These are phyloP conservation scores for Tiliqua scincoides DNA, from an alignment of 2,113 vertebrate genomes.

Conservation along the genomic window DNA sequence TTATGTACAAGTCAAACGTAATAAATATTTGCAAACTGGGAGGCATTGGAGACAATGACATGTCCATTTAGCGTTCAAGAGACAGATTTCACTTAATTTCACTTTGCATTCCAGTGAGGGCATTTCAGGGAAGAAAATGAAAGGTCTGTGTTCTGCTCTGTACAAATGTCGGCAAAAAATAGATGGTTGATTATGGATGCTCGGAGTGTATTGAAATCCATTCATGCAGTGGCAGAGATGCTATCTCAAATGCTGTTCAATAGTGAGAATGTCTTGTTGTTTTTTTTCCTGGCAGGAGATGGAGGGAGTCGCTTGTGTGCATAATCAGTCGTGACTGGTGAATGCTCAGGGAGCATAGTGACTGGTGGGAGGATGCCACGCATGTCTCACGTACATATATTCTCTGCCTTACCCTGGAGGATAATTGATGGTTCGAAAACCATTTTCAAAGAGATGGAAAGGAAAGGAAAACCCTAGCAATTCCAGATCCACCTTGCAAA, in stretches of 20 bases:
- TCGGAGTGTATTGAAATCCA: slow-evolving; percentile 22
- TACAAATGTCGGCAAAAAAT: slow-evolving; percentile 11
- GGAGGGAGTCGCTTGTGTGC: slow-evolving; percentile 57
- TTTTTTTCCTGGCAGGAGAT: slow-evolving; percentile 53
- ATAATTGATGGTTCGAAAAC: slow-evolving; percentile 2
- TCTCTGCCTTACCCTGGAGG: background rate
- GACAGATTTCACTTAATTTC: slow-evolving; percentile 40
- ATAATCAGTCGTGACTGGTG: slow-evolving; percentile 9
- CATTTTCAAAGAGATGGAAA: slow-evolving; percentile 16
- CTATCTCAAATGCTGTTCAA: slow-evolving; percentile 54
- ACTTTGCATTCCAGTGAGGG: slow-evolving; percentile 50
- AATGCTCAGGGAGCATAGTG: background rate
- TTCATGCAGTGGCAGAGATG: slow-evolving; percentile 40
- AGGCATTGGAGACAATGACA: slow-evolving; percentile 53
- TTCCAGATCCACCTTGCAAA: background rate
- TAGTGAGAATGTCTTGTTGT: slow-evolving; percentile 34
- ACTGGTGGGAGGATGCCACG: background rate
- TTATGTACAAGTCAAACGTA: slow-evolving; percentile 61
- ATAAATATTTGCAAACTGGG: slow-evolving; percentile 71
- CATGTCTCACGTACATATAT: background rate
- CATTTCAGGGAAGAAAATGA: slow-evolving; percentile 41
- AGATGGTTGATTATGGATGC: slow-evolving; percentile 25
- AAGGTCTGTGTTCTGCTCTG: slow-evolving; percentile 29
- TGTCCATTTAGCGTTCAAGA: slow-evolving; percentile 42
- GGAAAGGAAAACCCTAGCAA: background rate